phyloP scores from a whole-genome alignment of 2,888 invertebrate genomes.

The Stenodema calcarata region DNA sequence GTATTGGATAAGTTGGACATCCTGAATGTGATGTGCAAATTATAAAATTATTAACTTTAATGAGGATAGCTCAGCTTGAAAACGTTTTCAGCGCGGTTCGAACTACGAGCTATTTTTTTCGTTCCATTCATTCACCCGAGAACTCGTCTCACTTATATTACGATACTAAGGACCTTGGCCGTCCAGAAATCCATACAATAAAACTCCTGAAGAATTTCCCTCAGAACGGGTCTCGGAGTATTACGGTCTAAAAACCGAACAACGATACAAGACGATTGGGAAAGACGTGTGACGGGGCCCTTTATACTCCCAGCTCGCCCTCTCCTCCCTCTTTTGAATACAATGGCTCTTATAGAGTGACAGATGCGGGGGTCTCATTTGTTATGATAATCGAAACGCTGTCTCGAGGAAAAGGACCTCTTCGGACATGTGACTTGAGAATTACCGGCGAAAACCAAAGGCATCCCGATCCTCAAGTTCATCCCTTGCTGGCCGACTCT shows the following conservation, averaged over 20 bases:
- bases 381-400: constrained; percentile 46
- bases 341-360: constrained; percentile 31
- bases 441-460: constrained; percentile 24
- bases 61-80: too few relatives aligned
- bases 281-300: constrained; percentile 10
- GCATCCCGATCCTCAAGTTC: constrained; percentile 10
- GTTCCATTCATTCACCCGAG: too few relatives aligned
- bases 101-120: too few relatives aligned
- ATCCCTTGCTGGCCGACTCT: constrained; percentile 25
- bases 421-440: constrained; percentile 25
- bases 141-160: too few relatives aligned
- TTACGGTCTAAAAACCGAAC: constrained; percentile 3
- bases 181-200: neutral
- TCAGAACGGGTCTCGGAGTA: neutral
- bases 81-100: too few relatives aligned
- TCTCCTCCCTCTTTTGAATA: constrained; percentile 11
- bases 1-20: too few relatives aligned
- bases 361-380: constrained; percentile 45
- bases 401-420: constrained; percentile 14
- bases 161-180: too few relatives aligned
- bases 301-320: neutral
- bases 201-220: neutral
- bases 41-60: too few relatives aligned
- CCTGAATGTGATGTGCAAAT: too few relatives aligned
- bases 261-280: neutral